Evolutionary conservation across 2,888 invertebrate genomes (phyloP), one percentile per base, ranked within the genome.

Genomic region (Pseudococcus longispinus): DNA sequence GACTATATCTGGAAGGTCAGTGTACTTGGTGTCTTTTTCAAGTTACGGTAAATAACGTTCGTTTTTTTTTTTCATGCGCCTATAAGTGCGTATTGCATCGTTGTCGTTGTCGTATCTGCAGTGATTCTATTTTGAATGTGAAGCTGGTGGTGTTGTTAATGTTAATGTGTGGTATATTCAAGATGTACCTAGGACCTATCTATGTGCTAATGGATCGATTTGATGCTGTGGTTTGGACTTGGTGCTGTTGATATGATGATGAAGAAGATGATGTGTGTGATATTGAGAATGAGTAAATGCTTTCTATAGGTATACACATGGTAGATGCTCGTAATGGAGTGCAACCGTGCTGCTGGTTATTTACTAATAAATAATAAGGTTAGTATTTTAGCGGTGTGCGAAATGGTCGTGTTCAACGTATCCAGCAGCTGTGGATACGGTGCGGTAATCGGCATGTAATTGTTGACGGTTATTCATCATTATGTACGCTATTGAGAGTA

Each of bases 41-140:
- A 37, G 77, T 80, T 80, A 80, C 77, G 77, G 77, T 80, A 80
- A 80, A 80, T 80, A 80, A 80, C 77, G 77, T 80, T 80, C 77
- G 77, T 80, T 80, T 42, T 74, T 80, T 80, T 80, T 42, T 74
- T 80, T 80, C 42, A 9, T 80, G 20, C 9, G 11, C 2, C 9
- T 42, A 15, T n/a, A n/a, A 8, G 37, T 77, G 29, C 55, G 55
- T 60, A 11, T 6, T 60, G 55, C 60, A 23, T 23, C 37, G 23
- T 23, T 23, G n/a, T 51, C 51, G 55, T 51, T 13, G 55, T 55
- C 55, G 46, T 46, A 18, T 77, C 20, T 42, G 42, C 20, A 20
- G 26, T 70, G 70, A 60, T 60, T 60, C 23, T 60, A 6, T 23
- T 60, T 8, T 37, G 37, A 8, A 37, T 37, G 2, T 0, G 37